phyloP scores from a whole-genome alignment of 2,797 vertebrate genomes.

The Adelosebastes latens region DNA sequence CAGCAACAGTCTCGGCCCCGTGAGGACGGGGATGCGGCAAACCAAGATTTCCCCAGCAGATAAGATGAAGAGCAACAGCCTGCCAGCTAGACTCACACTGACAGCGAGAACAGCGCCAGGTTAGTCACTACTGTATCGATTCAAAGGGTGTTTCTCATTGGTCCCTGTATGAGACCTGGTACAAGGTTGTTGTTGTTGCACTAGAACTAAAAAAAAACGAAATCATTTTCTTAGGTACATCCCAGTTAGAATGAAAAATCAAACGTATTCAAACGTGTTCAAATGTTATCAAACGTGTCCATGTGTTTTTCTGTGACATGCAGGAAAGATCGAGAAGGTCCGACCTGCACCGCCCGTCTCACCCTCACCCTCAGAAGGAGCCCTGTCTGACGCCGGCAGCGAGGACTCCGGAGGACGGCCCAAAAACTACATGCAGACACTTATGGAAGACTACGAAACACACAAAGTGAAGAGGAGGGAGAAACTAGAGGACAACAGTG shows the following conservation, averaged over 20 bases:
- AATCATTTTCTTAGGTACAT: too few relatives aligned
- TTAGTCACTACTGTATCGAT: conserved; percentile 65
- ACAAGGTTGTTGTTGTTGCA: not conserved
- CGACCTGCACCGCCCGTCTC: conserved; percentile 87
- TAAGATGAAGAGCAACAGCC: conserved; percentile 83
- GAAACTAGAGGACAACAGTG: conserved; percentile 93
- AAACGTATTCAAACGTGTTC: too few relatives aligned
- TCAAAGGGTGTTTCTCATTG: not conserved
- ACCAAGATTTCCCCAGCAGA: conserved; percentile 64
- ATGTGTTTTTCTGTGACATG: conserved; percentile 32
- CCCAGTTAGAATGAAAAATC: too few relatives aligned
- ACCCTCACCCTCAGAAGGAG: conserved; percentile 86
- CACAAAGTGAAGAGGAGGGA: conserved; percentile 97
- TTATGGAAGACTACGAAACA: conserved; percentile 97
- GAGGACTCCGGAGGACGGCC: conserved; percentile 91
- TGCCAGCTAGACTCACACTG: conserved; percentile 84
- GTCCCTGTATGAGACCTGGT: not conserved
- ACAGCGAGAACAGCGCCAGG: conserved; percentile 92
- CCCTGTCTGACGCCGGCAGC: conserved; percentile 85
- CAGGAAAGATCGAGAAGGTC: conserved; percentile 98
- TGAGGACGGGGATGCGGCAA: conserved; percentile 40
- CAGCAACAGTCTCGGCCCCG: conserved; percentile 21
- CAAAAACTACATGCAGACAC: conserved; percentile 98
- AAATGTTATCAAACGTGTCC: too few relatives aligned
- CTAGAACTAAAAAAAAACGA: not conserved